These are phyloP conservation scores for Catharus fuscescens DNA, from an alignment of 2,113 vertebrate genomes.

Conservation along the genomic window DNA sequence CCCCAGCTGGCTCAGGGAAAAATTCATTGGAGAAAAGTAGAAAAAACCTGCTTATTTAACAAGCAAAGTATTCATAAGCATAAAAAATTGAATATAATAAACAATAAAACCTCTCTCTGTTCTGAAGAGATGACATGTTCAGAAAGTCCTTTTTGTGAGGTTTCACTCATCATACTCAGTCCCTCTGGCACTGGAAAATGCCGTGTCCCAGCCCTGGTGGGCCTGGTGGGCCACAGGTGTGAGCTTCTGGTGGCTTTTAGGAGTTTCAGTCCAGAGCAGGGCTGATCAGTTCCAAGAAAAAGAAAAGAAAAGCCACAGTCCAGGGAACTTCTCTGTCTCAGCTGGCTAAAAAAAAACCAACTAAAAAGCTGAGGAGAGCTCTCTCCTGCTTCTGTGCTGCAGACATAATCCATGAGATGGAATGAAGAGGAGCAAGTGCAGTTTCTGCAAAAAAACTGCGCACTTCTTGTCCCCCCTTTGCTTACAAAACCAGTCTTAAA, in stretches of 20 bases:
- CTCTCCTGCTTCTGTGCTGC: not conserved
- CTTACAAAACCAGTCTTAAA: not conserved
- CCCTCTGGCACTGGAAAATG: not conserved
- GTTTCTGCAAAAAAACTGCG: not conserved
- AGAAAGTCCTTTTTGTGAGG: not conserved
- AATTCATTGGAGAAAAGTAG: not conserved
- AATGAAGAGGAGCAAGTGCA: too few relatives aligned
- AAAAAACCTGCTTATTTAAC: not conserved
- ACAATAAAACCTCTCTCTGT: not conserved
- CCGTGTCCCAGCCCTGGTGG: not conserved
- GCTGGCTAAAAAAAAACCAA: not conserved
- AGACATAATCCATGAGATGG: too few relatives aligned
- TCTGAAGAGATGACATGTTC: not conserved
- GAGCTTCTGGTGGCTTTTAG: not conserved
- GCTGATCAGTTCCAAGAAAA: not conserved
- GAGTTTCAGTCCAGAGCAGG: not conserved
- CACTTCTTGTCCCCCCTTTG: not conserved
- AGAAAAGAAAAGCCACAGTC: not conserved
- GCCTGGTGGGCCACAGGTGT: not conserved
- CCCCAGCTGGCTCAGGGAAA: not conserved
- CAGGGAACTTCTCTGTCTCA: not conserved
- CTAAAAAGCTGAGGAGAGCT: not conserved
- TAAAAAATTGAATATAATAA: not conserved
- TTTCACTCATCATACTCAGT: not conserved
- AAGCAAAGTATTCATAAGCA: too few relatives aligned